Evolutionary conservation across 2,113 vertebrate genomes (phyloP).

Genomic region (Amblyopsis rosae): DNA sequence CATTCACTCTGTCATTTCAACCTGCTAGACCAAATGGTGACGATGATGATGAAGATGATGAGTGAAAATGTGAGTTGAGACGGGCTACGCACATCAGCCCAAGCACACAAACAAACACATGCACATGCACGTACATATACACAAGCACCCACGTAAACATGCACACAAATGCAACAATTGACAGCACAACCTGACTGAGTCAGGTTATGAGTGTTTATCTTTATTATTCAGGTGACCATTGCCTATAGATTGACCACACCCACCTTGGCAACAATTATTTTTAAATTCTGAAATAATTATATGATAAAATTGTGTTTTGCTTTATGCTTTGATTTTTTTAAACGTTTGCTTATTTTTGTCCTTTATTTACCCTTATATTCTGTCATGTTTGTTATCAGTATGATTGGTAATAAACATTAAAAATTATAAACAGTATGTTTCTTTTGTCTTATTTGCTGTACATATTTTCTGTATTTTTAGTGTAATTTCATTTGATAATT

Average conservation of each 20-base stretch:
- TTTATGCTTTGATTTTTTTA: neutral
- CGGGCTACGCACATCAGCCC: neutral
- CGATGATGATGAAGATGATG: constrained; percentile 63
- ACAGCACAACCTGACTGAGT: no score
- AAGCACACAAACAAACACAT: neutral
- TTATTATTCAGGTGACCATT: constrained; percentile 25
- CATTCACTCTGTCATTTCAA: constrained; percentile 54
- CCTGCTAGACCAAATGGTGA: constrained; percentile 22
- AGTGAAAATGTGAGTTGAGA: constrained; percentile 47
- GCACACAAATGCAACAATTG: neutral
- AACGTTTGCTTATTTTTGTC: neutral
- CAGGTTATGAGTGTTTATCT: constrained; percentile 2
- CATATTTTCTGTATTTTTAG: neutral
- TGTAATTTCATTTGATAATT: no score
- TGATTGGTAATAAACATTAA: constrained; percentile 34
- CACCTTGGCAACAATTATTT: neutral
- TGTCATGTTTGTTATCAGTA: neutral
- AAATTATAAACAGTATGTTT: neutral
- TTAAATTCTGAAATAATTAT: constrained; percentile 7
- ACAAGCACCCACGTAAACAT: neutral
- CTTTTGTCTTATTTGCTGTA: constrained; percentile 7
- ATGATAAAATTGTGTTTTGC: constrained; percentile 11
- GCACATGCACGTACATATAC: constrained; percentile 22
- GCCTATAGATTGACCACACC: neutral
- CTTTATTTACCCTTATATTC: neutral